phyloP scores from a whole-genome alignment of 2,113 vertebrate species.

The Notarius quadriscutis region DNA sequence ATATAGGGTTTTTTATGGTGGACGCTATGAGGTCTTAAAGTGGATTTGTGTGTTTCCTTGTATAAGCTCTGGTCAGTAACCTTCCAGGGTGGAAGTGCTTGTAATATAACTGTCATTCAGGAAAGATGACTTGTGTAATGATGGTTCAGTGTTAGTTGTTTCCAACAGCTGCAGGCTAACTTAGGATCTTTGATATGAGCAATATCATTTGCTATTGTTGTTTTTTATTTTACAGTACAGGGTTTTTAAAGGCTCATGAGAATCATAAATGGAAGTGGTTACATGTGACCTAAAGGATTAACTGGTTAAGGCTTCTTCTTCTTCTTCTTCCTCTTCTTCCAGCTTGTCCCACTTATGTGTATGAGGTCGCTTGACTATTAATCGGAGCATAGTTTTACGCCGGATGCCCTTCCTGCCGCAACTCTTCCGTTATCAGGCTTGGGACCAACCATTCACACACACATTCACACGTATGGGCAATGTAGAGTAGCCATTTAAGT shows the following conservation, averaged over 20 bases:
- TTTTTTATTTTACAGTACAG: neutral
- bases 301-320: neutral
- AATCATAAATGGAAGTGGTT: constrained; percentile 2
- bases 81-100: constrained; percentile 1
- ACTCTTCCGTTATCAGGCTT: too few species aligned
- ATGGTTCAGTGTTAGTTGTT: constrained; percentile 1
- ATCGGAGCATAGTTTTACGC: too few species aligned
- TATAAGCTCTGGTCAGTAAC: constrained; percentile 1
- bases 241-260: neutral
- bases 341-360: too few species aligned
- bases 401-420: too few species aligned
- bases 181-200: neutral
- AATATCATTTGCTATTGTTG: neutral
- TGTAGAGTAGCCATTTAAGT: too few species aligned
- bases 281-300: constrained; percentile 22
- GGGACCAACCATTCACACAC: too few species aligned
- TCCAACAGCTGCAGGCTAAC: constrained; percentile 15
- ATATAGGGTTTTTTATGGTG: constrained; percentile 3
- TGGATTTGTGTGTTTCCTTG: constrained; percentile 39
- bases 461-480: too few species aligned
- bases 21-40: constrained; percentile 12
- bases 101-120: constrained; percentile 8
- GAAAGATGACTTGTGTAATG: constrained; percentile 19
- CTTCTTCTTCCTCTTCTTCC: too few species aligned
- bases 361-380: too few species aligned